A percentile compares a stretch with the other conserved stretches of the same genome.
These are phyloP conservation scores for Lycophotia porphyrea DNA, from an alignment of 2,888 invertebrate genomes.

Conservation along the genomic window DNA sequence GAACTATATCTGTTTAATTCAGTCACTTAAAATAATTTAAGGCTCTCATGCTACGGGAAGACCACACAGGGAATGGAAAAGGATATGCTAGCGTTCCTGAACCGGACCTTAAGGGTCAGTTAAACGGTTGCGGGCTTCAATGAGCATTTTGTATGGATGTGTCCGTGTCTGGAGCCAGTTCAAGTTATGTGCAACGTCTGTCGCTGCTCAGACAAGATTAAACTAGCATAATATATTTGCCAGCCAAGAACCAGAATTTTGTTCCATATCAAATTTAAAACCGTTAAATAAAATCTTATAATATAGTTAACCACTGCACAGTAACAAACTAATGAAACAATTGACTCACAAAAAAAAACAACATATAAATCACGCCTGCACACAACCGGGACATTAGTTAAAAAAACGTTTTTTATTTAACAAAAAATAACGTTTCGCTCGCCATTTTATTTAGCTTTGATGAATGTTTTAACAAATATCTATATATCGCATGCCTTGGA, in stretches of 20 bases:
- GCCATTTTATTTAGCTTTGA: slow-evolving; percentile 50
- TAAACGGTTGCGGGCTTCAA: neutral
- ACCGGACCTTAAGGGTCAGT: neutral
- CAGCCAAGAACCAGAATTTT: neutral
- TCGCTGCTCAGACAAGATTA: neutral
- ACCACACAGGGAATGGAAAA: neutral
- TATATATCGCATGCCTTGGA: slow-evolving; percentile 14
- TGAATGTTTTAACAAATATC: slow-evolving; percentile 47
- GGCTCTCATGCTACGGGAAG: neutral
- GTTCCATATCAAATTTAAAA: neutral
- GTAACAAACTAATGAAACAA: slow-evolving; percentile 17
- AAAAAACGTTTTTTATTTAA: slow-evolving; percentile 28
- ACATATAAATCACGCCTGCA: slow-evolving; percentile 9
- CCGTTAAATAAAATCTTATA: neutral
- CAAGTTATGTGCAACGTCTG: neutral
- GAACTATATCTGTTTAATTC: neutral
- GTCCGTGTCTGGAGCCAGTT: neutral
- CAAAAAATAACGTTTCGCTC: slow-evolving; percentile 14
- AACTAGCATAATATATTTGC: neutral
- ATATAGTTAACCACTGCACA: neutral
- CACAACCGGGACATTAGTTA: slow-evolving; percentile 16
- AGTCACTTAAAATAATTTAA: neutral
- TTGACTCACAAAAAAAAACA: neutral
- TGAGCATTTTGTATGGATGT: neutral
- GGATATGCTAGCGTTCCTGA: neutral